Percentiles rank a stretch among this genome's conserved stretches.
phyloP scores from a whole-genome alignment of 2,888 invertebrate species.

The Kryphioiulus occultus region DNA sequence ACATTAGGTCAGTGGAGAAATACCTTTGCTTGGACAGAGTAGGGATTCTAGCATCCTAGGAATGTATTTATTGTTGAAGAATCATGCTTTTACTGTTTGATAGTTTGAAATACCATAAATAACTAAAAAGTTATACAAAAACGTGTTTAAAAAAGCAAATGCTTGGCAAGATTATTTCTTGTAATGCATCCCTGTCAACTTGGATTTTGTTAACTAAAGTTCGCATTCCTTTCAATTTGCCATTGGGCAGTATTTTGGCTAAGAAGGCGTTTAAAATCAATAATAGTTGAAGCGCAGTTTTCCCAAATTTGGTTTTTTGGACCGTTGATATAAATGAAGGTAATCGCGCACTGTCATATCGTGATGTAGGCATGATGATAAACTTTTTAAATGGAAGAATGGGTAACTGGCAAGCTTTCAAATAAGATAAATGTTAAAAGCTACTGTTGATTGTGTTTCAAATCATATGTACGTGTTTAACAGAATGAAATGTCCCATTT shows the following conservation, averaged over 20 bases:
- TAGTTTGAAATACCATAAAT: background rate
- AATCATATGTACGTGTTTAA: background rate
- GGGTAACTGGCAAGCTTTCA: background rate
- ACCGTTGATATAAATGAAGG: background rate
- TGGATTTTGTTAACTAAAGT: background rate
- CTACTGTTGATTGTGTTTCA: slow-evolving; percentile 13
- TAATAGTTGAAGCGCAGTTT: background rate
- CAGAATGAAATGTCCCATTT: background rate
- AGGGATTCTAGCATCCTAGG: background rate
- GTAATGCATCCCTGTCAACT: background rate
- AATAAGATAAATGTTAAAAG: background rate
- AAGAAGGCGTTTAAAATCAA: background rate
- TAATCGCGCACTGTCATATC: background rate
- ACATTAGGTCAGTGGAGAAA: background rate
- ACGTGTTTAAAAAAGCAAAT: background rate
- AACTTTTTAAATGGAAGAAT: background rate
- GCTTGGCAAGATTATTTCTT: background rate
- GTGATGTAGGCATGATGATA: background rate
- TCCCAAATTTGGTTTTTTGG: background rate
- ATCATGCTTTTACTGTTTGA: background rate
- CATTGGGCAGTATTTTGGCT: background rate
- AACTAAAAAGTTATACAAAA: background rate
- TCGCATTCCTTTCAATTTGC: background rate
- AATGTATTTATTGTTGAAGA: background rate
- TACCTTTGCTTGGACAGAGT: background rate